Evolutionary conservation across 2,888 invertebrate genomes (phyloP), one percentile per base, ranked within the genome.

Genomic region (Luperina nickerlii): DNA sequence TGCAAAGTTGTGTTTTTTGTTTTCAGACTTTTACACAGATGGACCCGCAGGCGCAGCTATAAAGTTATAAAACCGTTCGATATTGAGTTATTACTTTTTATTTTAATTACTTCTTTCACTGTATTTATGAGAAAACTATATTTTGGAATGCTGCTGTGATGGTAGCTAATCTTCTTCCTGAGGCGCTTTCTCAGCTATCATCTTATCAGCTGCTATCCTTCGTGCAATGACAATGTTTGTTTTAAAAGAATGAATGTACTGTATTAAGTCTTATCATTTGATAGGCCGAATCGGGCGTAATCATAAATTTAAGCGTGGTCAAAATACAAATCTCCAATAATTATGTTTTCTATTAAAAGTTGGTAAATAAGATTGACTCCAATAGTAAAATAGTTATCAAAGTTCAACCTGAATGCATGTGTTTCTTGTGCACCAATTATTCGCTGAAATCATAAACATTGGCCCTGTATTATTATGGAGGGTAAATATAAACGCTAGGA

Each of bases 361-460:
- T 20, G 5, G 32, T 51, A 45, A 63, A 81, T 63, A 32, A 45
- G 15, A 45, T 80, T 54, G 18, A 70, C 24, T 73, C 2, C 24
- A 63, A 45, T 63, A 65, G 18, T 32, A 42, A 54, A 45, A 45
- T 45, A 57, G 57, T 15, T 73, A 54, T 71, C n/a, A 57, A 38
- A 73, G 24, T 72, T 24, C 38, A 72, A n/a, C 54, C 45, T 27
- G 9, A 74, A 48, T 9, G 32, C 27, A 66, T 54, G 13, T 13
- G 6, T n/a, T 54, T 60, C 13, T 8, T 24, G 42, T 32, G 27
- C 20, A 67, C 67, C 32, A 54, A 67, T 60, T 18, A 67, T 45
- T 68, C 9, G 2, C 24, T 80, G 9, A 76, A 76, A 82, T 32
- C 15, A 67, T 74, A 60, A 60, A 79, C 66, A 74, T 67, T 82